Percentiles rank a stretch among this genome's conserved stretches.
Conservation (phyloP, 1,140 invertebrate genomes). For the Hyles euphorbiae region DNA sequence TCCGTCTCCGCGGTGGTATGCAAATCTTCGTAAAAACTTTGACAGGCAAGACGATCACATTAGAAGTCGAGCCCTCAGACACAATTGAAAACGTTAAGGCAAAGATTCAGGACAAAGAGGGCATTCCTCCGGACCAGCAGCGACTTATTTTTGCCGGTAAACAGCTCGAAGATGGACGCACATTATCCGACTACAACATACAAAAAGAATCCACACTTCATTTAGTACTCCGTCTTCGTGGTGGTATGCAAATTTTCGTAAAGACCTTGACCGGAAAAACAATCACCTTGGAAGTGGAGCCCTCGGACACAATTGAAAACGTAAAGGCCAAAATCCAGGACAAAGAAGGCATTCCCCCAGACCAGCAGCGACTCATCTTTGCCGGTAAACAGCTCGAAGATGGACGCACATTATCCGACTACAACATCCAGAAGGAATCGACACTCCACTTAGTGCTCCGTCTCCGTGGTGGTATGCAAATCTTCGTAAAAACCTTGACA, state of each 20-base stretch:
- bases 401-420: constrained; percentile 12
- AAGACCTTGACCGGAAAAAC: constrained; percentile 14
- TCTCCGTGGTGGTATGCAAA: constrained; percentile 16
- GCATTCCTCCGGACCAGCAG: constrained; percentile 16
- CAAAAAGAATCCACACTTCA: constrained; percentile 14
- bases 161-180: constrained; percentile 14
- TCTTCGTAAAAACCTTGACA: constrained; percentile 78
- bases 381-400: constrained; percentile 18
- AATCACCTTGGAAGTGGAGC: constrained; percentile 14
- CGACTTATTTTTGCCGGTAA: constrained; percentile 16
- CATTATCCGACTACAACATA: constrained; percentile 14
- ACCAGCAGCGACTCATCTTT: constrained; percentile 15
- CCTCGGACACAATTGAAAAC: constrained; percentile 16
- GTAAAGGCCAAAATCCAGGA: constrained; percentile 16
- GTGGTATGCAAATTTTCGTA: constrained; percentile 17
- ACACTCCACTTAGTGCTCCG: constrained; percentile 14
- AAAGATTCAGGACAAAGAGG: constrained; percentile 17
- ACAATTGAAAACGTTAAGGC: constrained; percentile 18
- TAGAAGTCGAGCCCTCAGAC: constrained; percentile 12
- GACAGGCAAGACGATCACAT: constrained; percentile 13
- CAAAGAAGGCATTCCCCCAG: constrained; percentile 17
- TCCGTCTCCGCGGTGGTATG: constrained; percentile 15
- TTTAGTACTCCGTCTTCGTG: constrained; percentile 12
- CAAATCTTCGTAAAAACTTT: constrained; percentile 15
- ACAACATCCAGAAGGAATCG: constrained; percentile 17